Evolutionary conservation across 2,888 invertebrate genomes (phyloP).

Genomic region (Notodonta dromedarius): DNA sequence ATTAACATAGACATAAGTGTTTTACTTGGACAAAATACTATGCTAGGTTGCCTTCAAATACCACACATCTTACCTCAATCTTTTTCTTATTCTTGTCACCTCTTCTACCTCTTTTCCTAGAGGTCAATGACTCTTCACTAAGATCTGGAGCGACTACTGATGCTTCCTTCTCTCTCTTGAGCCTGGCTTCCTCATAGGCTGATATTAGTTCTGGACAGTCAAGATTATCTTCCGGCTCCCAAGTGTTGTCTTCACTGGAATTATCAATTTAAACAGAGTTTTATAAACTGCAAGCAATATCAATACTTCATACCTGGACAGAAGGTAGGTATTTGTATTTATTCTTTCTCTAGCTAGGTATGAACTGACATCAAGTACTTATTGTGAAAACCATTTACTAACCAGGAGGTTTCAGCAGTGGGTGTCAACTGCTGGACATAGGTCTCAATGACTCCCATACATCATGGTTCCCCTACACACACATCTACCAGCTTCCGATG

Average conservation of each 20-base stretch:
- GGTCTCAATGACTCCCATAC: too few relatives aligned
- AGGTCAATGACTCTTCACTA: slow-evolving; percentile 54
- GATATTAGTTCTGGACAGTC: slow-evolving; percentile 90
- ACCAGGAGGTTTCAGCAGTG: too few relatives aligned
- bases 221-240: slow-evolving; percentile 93
- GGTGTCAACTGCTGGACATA: too few relatives aligned
- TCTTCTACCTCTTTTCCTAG: slow-evolving; percentile 60
- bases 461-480: too few relatives aligned
- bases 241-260: slow-evolving; percentile 90
- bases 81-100: slow-evolving; percentile 63
- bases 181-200: slow-evolving; percentile 87
- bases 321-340: too few relatives aligned
- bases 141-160: slow-evolving; percentile 44
- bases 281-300: neutral
- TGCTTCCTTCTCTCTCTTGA: slow-evolving; percentile 68
- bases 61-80: slow-evolving; percentile 40
- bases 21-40: too few relatives aligned
- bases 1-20: too few relatives aligned
- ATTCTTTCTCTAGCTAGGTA: too few relatives aligned
- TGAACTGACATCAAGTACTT: too few relatives aligned
- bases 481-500: too few relatives aligned
- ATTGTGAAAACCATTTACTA: too few relatives aligned
- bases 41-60: too few relatives aligned
- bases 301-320: neutral
- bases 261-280: neutral